These are phyloP conservation scores for Phalloptychus januarius DNA, from an alignment of 2,797 vertebrate species.

Conservation along the genomic window DNA sequence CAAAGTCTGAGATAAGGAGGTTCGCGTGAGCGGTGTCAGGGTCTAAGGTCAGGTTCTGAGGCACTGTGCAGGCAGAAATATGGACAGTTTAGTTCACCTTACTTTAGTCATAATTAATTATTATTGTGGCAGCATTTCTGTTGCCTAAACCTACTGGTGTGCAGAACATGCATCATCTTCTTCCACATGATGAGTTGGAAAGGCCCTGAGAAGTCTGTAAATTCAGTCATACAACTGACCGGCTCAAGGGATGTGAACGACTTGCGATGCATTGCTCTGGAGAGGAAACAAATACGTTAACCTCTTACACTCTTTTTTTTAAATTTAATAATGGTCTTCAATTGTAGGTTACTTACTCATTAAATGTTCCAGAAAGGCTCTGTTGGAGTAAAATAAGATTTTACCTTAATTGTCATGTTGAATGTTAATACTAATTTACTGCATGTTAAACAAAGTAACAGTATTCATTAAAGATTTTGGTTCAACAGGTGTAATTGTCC, in stretches of 20 bases:
- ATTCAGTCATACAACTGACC: conserved; percentile 72
- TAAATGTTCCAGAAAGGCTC: conserved; percentile 66
- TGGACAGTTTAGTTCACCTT: background rate
- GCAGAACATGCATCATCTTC: conserved; percentile 85
- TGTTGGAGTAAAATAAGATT: conserved; percentile 30
- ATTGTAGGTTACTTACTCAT: conserved; percentile 64
- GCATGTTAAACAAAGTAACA: background rate
- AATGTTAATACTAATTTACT: background rate
- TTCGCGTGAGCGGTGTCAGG: conserved; percentile 82
- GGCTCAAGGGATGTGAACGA: conserved; percentile 58
- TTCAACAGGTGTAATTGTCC: background rate
- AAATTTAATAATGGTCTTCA: background rate
- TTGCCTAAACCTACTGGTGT: conserved; percentile 73
- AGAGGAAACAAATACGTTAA: background rate
- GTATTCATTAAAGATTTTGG: too few species aligned
- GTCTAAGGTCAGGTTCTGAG: conserved; percentile 84
- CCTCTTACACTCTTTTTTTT: background rate
- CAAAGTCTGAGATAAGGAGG: conserved; percentile 80
- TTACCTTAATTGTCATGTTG: background rate
- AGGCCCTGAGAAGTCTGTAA: conserved; percentile 80
- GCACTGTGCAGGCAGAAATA: conserved; percentile 59
- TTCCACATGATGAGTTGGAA: conserved; percentile 86
- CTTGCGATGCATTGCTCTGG: conserved; percentile 68
- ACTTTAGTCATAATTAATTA: background rate
- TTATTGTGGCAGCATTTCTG: too few species aligned